These are phyloP conservation scores for Onthophagus taurus DNA, from an alignment of 1,140 invertebrate genomes.

Conservation along the genomic window DNA sequence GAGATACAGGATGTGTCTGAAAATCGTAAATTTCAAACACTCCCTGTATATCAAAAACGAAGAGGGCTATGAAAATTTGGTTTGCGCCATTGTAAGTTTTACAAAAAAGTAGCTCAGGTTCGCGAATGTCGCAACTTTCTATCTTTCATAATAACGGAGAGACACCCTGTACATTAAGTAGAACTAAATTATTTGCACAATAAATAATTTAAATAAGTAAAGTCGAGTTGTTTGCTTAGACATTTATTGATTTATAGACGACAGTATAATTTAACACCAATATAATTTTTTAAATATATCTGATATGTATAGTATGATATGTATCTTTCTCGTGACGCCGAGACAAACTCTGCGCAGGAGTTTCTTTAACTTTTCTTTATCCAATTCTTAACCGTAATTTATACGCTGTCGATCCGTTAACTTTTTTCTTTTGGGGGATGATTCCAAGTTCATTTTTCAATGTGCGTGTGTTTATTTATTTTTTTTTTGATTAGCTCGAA, in stretches of 20 bases:
- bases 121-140: too few species aligned
- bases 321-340: slow-evolving; percentile 28
- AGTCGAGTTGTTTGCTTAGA: slow-evolving; percentile 28
- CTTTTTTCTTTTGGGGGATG: background rate
- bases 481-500: slow-evolving; percentile 10
- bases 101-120: too few species aligned
- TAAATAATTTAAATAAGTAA: background rate
- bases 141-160: too few species aligned
- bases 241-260: slow-evolving; percentile 34
- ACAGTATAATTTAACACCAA: slow-evolving; percentile 32
- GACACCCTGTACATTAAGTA: too few species aligned
- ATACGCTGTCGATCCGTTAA: slow-evolving; percentile 6
- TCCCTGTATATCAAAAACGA: too few species aligned
- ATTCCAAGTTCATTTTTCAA: background rate
- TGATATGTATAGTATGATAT: slow-evolving; percentile 38
- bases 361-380: slow-evolving; percentile 12
- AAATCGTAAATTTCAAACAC: too few species aligned
- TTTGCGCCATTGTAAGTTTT: too few species aligned
- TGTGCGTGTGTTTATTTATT: background rate
- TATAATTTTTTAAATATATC: slow-evolving; percentile 32
- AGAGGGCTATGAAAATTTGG: too few species aligned
- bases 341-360: slow-evolving; percentile 19
- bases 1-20: too few species aligned
- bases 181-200: too few species aligned
- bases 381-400: slow-evolving; percentile 8